Conservation (phyloP, 1,140 invertebrate genomes). For the Drosophila orosa region DNA sequence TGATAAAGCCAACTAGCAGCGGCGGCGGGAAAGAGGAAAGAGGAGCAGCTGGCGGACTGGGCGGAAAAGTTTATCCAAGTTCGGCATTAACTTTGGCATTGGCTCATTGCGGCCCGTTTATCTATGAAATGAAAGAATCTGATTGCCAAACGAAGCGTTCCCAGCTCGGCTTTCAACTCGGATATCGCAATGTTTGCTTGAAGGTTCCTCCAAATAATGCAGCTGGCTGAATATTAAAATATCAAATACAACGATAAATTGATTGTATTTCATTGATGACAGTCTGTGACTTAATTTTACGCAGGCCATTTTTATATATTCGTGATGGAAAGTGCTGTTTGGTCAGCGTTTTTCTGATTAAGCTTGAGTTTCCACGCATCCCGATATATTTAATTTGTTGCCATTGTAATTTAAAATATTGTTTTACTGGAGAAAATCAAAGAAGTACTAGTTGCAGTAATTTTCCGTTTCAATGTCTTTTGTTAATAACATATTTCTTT, state of each 20-base stretch:
- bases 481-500: neutral
- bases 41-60: neutral
- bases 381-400: neutral
- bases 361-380: neutral
- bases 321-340: neutral
- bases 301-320: constrained; percentile 6
- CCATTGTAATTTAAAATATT: neutral
- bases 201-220: neutral
- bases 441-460: no score
- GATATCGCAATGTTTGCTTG: constrained; percentile 5
- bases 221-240: constrained; percentile 29
- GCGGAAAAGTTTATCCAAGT: constrained; percentile 64
- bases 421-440: neutral
- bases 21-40: neutral
- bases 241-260: constrained; percentile 14
- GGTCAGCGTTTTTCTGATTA: neutral
- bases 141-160: constrained; percentile 52
- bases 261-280: constrained; percentile 18
- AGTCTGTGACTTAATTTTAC: constrained; percentile 11
- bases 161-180: constrained; percentile 23
- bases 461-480: neutral
- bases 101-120: constrained; percentile 73
- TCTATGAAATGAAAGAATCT: constrained; percentile 75
- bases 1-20: constrained; percentile 66
- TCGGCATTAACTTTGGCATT: constrained; percentile 67